Percentiles rank a stretch among this genome's conserved stretches.
Conservation (phyloP, 2,888 invertebrate species). For the Pteria penguin region DNA sequence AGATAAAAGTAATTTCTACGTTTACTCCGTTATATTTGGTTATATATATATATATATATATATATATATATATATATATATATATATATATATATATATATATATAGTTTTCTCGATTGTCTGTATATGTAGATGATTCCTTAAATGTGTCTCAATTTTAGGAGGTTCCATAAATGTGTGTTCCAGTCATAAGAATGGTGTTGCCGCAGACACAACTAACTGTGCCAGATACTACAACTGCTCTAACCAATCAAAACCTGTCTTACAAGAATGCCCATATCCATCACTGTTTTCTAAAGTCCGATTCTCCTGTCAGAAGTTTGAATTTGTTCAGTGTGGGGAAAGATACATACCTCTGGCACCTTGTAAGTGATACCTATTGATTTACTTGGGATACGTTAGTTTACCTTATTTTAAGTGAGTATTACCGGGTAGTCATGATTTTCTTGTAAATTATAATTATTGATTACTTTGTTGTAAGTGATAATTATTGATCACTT, state of each 20-base stretch:
- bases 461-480: no score
- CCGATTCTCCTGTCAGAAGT: slow-evolving; percentile 54
- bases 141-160: not conserved
- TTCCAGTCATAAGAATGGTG: slow-evolving; percentile 15
- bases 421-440: no score
- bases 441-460: no score
- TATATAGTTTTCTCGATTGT: not conserved
- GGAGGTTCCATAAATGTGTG: slow-evolving; percentile 8
- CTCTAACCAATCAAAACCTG: slow-evolving; percentile 30
- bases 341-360: slow-evolving; percentile 44
- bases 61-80: slow-evolving; percentile 19
- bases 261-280: slow-evolving; percentile 59
- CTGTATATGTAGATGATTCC: not conserved
- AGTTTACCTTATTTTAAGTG: no score
- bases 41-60: slow-evolving; percentile 16
- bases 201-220: slow-evolving; percentile 44
- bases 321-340: slow-evolving; percentile 57
- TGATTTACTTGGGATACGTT: no score
- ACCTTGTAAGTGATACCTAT: slow-evolving; percentile 56
- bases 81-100: slow-evolving; percentile 20
- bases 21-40: not conserved
- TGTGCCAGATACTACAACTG: slow-evolving; percentile 61
- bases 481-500: no score
- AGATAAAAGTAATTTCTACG: no score
- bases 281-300: slow-evolving; percentile 60